Base-by-base conservation (phyloP, 2,888 invertebrate genomes). In the Cartodere bifasciata region DNA sequence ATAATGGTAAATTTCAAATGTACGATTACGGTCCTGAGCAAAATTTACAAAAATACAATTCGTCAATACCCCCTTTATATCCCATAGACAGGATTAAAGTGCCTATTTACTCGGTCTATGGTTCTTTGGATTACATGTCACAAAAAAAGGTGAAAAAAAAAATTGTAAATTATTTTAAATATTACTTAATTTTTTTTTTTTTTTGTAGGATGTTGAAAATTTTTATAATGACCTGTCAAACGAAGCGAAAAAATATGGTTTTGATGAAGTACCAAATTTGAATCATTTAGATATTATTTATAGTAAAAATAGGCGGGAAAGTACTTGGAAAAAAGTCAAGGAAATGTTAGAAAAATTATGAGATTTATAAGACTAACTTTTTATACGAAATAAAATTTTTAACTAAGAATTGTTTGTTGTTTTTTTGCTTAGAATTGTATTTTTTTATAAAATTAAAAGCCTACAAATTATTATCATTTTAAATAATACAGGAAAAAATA, bases 11-110 rank as follows among this genome's bases (percentile, higher is more conserved):
- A 17, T 36, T 41, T n/a, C 31, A 36, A 23, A 12, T 27, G 10
- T 41, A 21, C 12, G 39, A 41, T 25, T 37, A 41, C 21, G 41
- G 41, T 2, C 2, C 2, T n/a, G 21, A 32, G n/a, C 16, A n/a
- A 14, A 41, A 41, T 28, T 25, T 22, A 16, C 12, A 17, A 14
- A 7, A 32, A 5, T 41, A 41, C 16, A 35, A 37, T 6, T 24
- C 31, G 2, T 12, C 30, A 9, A 22, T 29, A 21, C 41, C 41
- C 6, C 36, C 37, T 3, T 16, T 28, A 7, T 41, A 41, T 28
- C 37, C 39, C 23, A 24, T 41, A 15, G 22, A 29, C 3, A 26
- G 31, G 27, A 26, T 41, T 6, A 32, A 28, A 14, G 27, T 41
- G 27, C 41, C 39, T 2, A 31, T 37, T 4, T 34, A 36, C 16